Percentiles rank a stretch among this genome's conserved stretches.
Evolutionary conservation across 1,140 invertebrate species (phyloP).

Genomic region (Drosophila obscura): DNA sequence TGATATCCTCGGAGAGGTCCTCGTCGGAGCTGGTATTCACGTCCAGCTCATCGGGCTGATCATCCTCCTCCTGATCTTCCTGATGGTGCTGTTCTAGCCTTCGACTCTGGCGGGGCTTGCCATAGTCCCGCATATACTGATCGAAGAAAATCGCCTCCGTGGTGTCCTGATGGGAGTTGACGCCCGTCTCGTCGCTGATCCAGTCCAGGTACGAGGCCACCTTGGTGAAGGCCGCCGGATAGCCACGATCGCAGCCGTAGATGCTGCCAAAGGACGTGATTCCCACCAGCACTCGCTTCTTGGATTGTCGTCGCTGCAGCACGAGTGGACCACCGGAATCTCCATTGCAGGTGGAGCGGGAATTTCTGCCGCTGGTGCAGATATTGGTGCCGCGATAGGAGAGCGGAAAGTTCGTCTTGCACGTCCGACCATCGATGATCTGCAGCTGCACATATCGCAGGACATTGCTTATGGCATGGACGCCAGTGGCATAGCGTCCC

Average conservation of each 20-base stretch:
- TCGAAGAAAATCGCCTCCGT: slow-evolving; percentile 73
- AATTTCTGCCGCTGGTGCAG: slow-evolving; percentile 84
- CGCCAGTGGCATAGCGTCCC: slow-evolving; percentile 84
- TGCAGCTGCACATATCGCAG: slow-evolving; percentile 85
- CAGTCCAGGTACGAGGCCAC: slow-evolving; percentile 85
- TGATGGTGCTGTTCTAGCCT: slow-evolving; percentile 23
- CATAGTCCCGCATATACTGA: slow-evolving; percentile 62
- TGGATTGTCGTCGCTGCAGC: slow-evolving; percentile 67
- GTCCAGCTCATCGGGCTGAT: slow-evolving; percentile 65
- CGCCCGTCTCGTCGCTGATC: slow-evolving; percentile 84
- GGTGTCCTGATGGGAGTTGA: slow-evolving; percentile 65
- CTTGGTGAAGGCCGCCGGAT: slow-evolving; percentile 85
- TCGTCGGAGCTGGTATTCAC: slow-evolving; percentile 31
- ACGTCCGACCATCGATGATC: slow-evolving; percentile 85
- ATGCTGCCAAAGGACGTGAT: slow-evolving; percentile 85
- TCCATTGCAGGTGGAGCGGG: slow-evolving; percentile 83
- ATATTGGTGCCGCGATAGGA: slow-evolving; percentile 85
- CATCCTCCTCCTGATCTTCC: slow-evolving; percentile 44
- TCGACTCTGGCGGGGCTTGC: slow-evolving; percentile 45
- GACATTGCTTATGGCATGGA: slow-evolving; percentile 78
- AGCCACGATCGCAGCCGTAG: slow-evolving; percentile 85
- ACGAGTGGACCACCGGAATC: slow-evolving; percentile 85
- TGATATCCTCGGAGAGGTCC: slow-evolving; percentile 37
- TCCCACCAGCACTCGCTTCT: slow-evolving; percentile 84
- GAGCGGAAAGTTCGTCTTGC: slow-evolving; percentile 85